A percentile compares a stretch with the other conserved stretches of the same genome.
phyloP scores from a whole-genome alignment of 1,140 invertebrate species.

The Microplitis mediator region DNA sequence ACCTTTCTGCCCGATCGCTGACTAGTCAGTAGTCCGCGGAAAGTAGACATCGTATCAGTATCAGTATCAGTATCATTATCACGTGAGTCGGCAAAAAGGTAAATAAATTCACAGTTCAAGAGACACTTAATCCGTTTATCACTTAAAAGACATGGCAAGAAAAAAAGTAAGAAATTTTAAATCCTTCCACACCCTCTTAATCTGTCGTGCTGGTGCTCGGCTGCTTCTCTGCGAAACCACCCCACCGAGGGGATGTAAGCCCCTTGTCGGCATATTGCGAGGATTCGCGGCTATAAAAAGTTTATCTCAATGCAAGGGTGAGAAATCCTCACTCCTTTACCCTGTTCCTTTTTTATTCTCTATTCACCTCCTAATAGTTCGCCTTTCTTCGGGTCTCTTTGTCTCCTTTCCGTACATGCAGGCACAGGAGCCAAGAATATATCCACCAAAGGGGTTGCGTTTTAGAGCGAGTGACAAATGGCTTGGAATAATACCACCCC shows the following conservation, averaged over 20 bases:
- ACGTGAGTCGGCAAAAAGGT: neutral
- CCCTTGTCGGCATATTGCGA: conserved; percentile 62
- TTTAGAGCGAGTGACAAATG: conserved; percentile 59
- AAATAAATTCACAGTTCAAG: neutral
- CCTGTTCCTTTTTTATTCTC: neutral
- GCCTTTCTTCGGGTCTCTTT: too few relatives aligned
- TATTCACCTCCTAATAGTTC: too few relatives aligned
- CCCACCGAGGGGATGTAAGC: conserved; percentile 40
- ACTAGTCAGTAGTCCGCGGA: too few relatives aligned
- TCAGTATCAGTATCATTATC: too few relatives aligned
- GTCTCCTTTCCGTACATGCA: too few relatives aligned
- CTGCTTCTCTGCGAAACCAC: neutral
- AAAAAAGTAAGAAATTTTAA: conserved; percentile 38
- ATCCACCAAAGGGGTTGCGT: conserved; percentile 54
- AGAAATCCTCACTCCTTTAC: conserved; percentile 17
- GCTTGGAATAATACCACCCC: conserved; percentile 62
- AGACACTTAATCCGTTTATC: neutral
- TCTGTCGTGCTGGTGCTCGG: conserved; percentile 47
- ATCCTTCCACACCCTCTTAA: conserved; percentile 56
- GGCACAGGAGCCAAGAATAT: conserved; percentile 37
- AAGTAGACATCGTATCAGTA: too few relatives aligned
- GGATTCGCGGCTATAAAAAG: conserved; percentile 62
- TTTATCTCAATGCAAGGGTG: conserved; percentile 27
- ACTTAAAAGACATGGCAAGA: neutral
- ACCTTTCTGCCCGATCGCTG: too few relatives aligned